Conservation (phyloP, 2,888 invertebrate species). For the Scrobipalpa costella region DNA sequence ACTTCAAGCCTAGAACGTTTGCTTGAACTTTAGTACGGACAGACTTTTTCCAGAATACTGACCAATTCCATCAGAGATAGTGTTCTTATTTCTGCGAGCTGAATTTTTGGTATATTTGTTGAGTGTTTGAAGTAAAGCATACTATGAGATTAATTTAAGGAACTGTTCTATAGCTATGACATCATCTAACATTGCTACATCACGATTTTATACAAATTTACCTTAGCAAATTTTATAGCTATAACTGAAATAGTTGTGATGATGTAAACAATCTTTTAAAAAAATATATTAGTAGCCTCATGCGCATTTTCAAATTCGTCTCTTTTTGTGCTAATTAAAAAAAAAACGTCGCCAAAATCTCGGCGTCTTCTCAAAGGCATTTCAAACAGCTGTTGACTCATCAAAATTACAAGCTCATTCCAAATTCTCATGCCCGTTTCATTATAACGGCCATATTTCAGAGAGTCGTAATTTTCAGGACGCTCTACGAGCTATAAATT, state of each 20-base stretch:
- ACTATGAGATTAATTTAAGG: too few relatives aligned
- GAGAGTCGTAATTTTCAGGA: slow-evolving; percentile 12
- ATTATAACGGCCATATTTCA: slow-evolving; percentile 20
- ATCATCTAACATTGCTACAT: too few relatives aligned
- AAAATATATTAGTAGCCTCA: too few relatives aligned
- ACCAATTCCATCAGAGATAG: not conserved
- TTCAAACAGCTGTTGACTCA: slow-evolving; percentile 6
- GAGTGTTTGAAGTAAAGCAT: too few relatives aligned
- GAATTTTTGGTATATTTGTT: too few relatives aligned
- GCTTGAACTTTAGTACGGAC: slow-evolving; percentile 9
- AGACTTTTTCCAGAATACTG: not conserved
- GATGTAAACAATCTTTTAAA: too few relatives aligned
- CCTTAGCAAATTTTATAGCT: too few relatives aligned
- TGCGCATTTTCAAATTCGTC: too few relatives aligned
- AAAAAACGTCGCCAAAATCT: not conserved
- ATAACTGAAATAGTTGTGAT: too few relatives aligned
- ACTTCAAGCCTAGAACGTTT: slow-evolving; percentile 20
- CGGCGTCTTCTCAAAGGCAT: not conserved
- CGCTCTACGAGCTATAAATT: slow-evolving; percentile 39
- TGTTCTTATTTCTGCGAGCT: not conserved
- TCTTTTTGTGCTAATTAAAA: not conserved
- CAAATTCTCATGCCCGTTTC: slow-evolving; percentile 8
- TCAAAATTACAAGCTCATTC: slow-evolving; percentile 17
- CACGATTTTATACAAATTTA: too few relatives aligned
- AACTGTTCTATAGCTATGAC: too few relatives aligned